phyloP scores from a whole-genome alignment of 1,140 invertebrate genomes.

The Halictus rubicundus region DNA sequence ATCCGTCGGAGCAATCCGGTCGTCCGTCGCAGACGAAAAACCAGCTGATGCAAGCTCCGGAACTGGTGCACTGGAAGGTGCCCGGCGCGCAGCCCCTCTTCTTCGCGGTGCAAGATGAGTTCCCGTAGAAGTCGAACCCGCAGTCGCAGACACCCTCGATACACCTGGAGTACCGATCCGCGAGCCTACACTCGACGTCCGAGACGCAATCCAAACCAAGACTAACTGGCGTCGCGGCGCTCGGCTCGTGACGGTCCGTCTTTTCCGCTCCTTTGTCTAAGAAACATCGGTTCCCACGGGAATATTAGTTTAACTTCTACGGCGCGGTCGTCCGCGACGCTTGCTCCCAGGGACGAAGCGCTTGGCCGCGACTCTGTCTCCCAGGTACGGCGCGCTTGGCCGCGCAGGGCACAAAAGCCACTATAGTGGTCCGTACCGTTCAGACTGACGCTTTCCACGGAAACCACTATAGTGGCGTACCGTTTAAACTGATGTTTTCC shows the following conservation, averaged over 20 bases:
- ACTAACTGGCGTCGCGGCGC: conserved; percentile 84
- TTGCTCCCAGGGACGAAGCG: no score
- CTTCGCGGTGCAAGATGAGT: conserved; percentile 84
- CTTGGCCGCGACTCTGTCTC: no score
- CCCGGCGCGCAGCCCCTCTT: conserved; percentile 89
- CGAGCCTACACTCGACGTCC: conserved; percentile 88
- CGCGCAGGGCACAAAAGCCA: no score
- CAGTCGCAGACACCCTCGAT: conserved; percentile 91
- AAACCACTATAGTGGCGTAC: no score
- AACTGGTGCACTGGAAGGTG: conserved; percentile 91
- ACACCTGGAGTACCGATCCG: conserved; percentile 90
- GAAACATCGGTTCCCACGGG: no score
- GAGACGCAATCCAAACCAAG: conserved; percentile 88
- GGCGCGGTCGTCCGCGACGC: no score
- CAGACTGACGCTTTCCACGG: no score
- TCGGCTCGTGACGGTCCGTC: conserved; percentile 79
- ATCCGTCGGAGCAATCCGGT: conserved; percentile 91
- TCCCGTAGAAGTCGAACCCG: conserved; percentile 78
- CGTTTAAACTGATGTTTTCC: no score
- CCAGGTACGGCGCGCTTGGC: no score
- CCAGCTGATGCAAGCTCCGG: conserved; percentile 93
- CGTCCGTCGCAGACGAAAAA: conserved; percentile 97
- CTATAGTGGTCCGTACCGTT: no score
- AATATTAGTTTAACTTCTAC: no score
- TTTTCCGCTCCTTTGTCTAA: conserved; percentile 58